phyloP scores from a whole-genome alignment of 2,797 vertebrate genomes.

The Rhynchotus rufescens region DNA sequence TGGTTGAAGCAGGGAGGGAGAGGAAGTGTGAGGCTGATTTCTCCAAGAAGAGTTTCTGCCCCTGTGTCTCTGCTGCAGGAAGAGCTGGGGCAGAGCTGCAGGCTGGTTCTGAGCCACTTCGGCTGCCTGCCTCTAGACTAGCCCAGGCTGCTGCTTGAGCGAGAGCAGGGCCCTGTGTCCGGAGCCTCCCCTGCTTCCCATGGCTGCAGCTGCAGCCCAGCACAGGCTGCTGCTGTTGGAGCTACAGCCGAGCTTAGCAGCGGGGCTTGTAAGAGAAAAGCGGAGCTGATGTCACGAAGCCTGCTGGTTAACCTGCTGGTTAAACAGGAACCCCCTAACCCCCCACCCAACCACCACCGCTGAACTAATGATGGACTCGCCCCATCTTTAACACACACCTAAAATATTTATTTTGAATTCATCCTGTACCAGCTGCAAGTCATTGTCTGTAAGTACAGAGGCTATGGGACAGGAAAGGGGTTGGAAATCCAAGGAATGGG shows the following conservation, averaged over 20 bases:
- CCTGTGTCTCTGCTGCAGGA: not conserved
- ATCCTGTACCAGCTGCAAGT: not conserved
- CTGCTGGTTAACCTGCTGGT: not conserved
- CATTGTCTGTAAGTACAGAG: rapidly evolving
- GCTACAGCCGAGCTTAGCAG: rapidly evolving
- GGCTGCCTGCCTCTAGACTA: rapidly evolving
- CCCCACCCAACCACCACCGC: rapidly evolving
- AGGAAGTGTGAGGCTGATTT: too few species aligned
- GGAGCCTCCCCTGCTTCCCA: rapidly evolving
- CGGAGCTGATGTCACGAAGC: not conserved
- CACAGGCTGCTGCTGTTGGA: not conserved
- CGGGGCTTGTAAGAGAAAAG: not conserved
- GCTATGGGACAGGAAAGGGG: not conserved
- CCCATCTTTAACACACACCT: not conserved
- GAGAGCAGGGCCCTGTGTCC: not conserved
- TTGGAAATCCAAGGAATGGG: not conserved
- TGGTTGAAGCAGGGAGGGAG: rapidly evolving
- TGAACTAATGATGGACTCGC: not conserved
- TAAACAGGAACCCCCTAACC: too few species aligned
- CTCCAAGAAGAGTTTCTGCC: too few species aligned
- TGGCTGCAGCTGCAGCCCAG: not conserved
- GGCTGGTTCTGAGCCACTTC: not conserved
- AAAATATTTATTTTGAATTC: rapidly evolving
- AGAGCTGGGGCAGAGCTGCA: rapidly evolving
- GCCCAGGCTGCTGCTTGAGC: not conserved